These are phyloP conservation scores for Dicrostonyx torquatus DNA, from an alignment of 2,797 vertebrate species.

Conservation along the genomic window DNA sequence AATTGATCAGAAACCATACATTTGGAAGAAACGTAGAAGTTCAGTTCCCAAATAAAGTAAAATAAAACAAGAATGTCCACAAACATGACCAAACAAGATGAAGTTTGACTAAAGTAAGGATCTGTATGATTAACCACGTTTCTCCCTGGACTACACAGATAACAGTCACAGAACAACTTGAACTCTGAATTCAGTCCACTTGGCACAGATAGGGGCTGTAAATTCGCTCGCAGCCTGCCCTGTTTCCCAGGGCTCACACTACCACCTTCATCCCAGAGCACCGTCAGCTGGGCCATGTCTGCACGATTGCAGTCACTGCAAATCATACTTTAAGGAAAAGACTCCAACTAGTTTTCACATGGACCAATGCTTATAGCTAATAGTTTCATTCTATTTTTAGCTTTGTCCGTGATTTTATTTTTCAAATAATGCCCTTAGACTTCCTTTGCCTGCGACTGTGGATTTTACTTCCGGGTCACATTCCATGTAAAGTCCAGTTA, in stretches of 20 bases:
- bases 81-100: not conserved
- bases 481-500: not conserved
- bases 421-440: conserved; percentile 39
- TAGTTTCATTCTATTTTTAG: conserved; percentile 35
- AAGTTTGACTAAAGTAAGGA: not conserved
- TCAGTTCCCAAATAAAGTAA: conserved; percentile 37
- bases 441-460: not conserved
- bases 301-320: conserved; percentile 26
- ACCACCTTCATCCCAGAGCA: not conserved
- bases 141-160: not conserved
- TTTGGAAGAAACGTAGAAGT: not conserved
- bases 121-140: not conserved
- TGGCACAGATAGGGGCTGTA: not conserved
- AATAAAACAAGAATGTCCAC: not conserved
- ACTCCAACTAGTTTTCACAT: not conserved
- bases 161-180: not conserved
- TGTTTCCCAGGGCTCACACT: not conserved
- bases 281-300: not conserved
- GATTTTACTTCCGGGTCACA: not conserved
- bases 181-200: not conserved
- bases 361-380: not conserved
- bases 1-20: conserved; percentile 40
- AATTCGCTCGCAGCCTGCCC: not conserved
- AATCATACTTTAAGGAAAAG: conserved; percentile 47
- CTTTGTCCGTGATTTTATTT: conserved; percentile 44